Evolutionary conservation across 2,888 invertebrate genomes (phyloP).

Genomic region (Drosophila nr. medialis): DNA sequence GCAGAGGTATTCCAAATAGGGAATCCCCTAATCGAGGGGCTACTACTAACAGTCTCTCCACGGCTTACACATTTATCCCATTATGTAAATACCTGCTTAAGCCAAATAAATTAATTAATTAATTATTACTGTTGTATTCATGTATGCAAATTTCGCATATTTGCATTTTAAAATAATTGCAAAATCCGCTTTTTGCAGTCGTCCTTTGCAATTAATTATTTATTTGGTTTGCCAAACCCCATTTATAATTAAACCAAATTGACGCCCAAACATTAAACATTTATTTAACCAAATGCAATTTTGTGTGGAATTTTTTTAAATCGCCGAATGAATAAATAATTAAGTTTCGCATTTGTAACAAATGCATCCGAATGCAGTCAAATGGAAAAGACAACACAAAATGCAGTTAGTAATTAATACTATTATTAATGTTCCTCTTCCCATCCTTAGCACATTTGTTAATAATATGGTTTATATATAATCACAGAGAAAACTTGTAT

Average conservation of each 20-base stretch:
- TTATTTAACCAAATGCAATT: slow-evolving; percentile 25
- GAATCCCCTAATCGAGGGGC: neutral
- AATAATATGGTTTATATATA: neutral
- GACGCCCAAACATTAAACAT: slow-evolving; percentile 12
- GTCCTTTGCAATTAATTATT: slow-evolving; percentile 28
- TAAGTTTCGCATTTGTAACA: neutral
- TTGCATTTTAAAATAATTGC: slow-evolving; percentile 11
- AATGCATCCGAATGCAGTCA: slow-evolving; percentile 32
- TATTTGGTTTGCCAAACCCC: neutral
- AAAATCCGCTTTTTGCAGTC: slow-evolving; percentile 9
- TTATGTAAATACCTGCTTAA: slow-evolving; percentile 13
- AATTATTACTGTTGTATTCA: slow-evolving; percentile 28
- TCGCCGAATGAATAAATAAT: slow-evolving; percentile 1
- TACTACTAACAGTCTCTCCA: neutral
- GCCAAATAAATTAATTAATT: slow-evolving; percentile 16
- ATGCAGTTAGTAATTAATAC: slow-evolving; percentile 40
- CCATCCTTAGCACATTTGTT: neutral
- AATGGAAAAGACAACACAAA: neutral
- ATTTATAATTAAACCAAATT: slow-evolving; percentile 4
- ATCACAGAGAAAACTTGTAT: neutral
- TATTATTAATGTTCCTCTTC: neutral
- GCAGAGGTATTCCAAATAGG: neutral
- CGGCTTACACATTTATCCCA: neutral
- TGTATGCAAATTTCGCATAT: slow-evolving; percentile 35
- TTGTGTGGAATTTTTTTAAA: slow-evolving; percentile 9